phyloP scores from a whole-genome alignment of 2,888 invertebrate species.

The Sisyra terminalis region DNA sequence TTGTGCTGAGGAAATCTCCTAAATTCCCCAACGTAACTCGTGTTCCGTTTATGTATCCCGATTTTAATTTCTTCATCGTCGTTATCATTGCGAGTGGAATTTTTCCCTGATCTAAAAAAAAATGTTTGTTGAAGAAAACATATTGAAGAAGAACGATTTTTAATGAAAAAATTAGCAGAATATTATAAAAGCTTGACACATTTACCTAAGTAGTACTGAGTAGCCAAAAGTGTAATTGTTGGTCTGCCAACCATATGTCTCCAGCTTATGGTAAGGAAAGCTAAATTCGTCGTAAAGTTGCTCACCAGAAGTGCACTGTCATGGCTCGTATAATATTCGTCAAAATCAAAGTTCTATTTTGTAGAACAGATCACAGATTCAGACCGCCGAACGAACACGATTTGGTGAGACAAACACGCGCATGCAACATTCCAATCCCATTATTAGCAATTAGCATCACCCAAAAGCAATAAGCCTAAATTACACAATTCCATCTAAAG shows the following conservation, averaged over 20 bases:
- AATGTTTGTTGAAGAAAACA: background rate
- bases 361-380: conserved; percentile 13
- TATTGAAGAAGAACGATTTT: background rate
- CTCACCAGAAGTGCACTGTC: conserved; percentile 91
- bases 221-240: conserved; percentile 77
- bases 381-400: too few species aligned
- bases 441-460: conserved; percentile 8
- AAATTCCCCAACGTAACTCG: conserved; percentile 90
- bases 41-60: conserved; percentile 98
- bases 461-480: conserved; percentile 9
- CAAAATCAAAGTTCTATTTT: conserved; percentile 72
- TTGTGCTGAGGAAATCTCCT: conserved; percentile 90
- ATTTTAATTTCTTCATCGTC: conserved; percentile 94
- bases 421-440: conserved; percentile 11
- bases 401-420: conserved; percentile 4
- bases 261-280: conserved; percentile 94
- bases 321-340: conserved; percentile 92
- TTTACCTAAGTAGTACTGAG: conserved; percentile 71
- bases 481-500: conserved; percentile 7
- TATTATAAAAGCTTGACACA: conserved; percentile 1
- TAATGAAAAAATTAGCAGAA: background rate
- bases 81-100: conserved; percentile 90
- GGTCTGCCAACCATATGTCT: conserved; percentile 93
- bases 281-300: conserved; percentile 84
- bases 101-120: conserved; percentile 68